Conservation (phyloP, 2,113 vertebrate genomes). For the Lichenostomus cassidix region DNA sequence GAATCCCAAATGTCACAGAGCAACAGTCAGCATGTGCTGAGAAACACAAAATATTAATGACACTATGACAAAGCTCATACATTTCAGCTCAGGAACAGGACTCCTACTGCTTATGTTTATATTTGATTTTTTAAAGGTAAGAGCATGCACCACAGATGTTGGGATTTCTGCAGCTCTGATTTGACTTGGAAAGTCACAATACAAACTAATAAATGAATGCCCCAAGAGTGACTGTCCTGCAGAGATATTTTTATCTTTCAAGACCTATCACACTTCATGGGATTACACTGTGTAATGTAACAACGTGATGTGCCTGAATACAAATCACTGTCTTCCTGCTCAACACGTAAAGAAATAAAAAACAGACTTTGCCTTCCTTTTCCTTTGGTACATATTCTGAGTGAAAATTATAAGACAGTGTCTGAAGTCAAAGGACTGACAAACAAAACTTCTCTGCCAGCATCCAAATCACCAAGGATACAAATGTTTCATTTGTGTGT, state of each 20-base stretch:
- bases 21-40: neutral
- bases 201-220: slow-evolving; percentile 38
- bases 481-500: neutral
- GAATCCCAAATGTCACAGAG: neutral
- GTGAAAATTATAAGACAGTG: neutral
- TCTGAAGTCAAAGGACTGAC: slow-evolving; percentile 25
- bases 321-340: slow-evolving; percentile 29
- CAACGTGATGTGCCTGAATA: slow-evolving; percentile 20
- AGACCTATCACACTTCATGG: slow-evolving; percentile 11
- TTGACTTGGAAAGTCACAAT: neutral
- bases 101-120: slow-evolving; percentile 16
- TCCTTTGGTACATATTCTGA: neutral
- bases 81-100: slow-evolving; percentile 16
- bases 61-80: neutral
- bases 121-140: slow-evolving; percentile 9
- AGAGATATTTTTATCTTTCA: slow-evolving; percentile 44
- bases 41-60: slow-evolving; percentile 40
- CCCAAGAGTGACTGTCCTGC: neutral
- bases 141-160: neutral
- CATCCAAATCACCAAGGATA: slow-evolving; percentile 6
- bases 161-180: slow-evolving; percentile 28
- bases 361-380: neutral
- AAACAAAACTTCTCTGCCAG: slow-evolving; percentile 24
- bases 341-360: slow-evolving; percentile 23
- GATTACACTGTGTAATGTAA: slow-evolving; percentile 1